Evolutionary conservation across 2,113 vertebrate species (phyloP).

Genomic region (Riparia riparia): DNA sequence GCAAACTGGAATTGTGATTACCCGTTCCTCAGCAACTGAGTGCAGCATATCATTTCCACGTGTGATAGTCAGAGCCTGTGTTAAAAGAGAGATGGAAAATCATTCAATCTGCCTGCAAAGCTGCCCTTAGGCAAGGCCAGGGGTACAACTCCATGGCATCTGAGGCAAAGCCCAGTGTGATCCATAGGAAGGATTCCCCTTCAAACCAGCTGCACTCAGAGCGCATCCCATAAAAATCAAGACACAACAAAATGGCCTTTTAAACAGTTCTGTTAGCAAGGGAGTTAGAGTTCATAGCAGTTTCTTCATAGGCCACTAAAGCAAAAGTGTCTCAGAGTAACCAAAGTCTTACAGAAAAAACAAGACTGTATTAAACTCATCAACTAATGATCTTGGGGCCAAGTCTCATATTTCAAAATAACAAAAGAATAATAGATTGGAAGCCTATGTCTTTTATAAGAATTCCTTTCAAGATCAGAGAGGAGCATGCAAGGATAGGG

Average conservation of each 20-base stretch:
- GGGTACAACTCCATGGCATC: background rate
- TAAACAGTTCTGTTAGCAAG: background rate
- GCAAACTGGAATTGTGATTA: accelerated
- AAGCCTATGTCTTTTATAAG: background rate
- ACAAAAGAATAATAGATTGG: background rate
- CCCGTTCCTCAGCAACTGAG: background rate
- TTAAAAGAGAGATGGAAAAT: background rate
- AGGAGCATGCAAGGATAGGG: background rate
- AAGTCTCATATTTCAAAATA: slow-evolving; percentile 10
- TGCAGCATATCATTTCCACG: accelerated
- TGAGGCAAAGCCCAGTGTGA: background rate
- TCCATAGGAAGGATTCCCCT: background rate
- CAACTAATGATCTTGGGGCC: background rate
- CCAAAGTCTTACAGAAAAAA: background rate
- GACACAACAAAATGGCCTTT: background rate
- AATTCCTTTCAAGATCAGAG: background rate
- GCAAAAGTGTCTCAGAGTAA: background rate
- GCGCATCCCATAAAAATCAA: background rate
- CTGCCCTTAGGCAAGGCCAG: background rate
- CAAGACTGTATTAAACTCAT: background rate
- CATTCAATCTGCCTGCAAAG: background rate
- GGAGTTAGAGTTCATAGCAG: background rate
- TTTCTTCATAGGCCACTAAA: background rate
- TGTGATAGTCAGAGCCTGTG: background rate
- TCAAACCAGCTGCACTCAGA: background rate